Conservation (phyloP, 2,888 invertebrate genomes). For the Athalia rosae region DNA sequence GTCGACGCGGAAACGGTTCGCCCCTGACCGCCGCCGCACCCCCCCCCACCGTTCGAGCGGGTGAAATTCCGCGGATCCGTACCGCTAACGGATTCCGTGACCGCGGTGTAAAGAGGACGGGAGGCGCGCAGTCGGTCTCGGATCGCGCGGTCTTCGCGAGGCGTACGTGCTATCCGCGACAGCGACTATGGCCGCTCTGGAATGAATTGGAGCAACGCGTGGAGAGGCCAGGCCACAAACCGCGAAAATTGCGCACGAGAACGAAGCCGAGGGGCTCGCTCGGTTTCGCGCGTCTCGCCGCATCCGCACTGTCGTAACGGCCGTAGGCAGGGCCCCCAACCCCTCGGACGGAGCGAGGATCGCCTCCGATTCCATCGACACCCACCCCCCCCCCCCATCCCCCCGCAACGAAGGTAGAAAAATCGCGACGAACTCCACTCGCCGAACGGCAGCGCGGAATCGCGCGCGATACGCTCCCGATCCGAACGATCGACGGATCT, state of each 20-base stretch:
- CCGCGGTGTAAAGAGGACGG: too few species aligned
- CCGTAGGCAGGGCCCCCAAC: conserved; percentile 12
- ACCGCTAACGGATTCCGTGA: not conserved
- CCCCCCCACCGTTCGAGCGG: too few species aligned
- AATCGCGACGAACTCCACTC: too few species aligned
- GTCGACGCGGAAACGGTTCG: too few species aligned
- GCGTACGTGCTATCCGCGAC: conserved; percentile 31
- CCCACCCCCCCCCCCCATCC: too few species aligned
- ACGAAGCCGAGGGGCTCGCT: conserved; percentile 16
- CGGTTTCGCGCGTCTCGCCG: conserved; percentile 1
- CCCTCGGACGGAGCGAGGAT: not conserved
- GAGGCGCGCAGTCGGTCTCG: not conserved
- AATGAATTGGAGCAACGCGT: conserved; percentile 43
- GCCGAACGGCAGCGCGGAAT: too few species aligned
- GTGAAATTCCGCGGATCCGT: too few species aligned
- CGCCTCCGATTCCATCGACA: too few species aligned
- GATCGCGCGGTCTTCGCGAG: not conserved
- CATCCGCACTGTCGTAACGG: conserved; percentile 14
- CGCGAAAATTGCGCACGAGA: conserved; percentile 41
- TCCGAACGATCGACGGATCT: too few species aligned
- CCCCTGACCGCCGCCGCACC: too few species aligned
- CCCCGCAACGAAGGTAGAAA: too few species aligned
- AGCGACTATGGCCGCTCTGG: conserved; percentile 22
- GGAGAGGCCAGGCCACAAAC: conserved; percentile 32
- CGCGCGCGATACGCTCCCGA: too few species aligned